Base-by-base conservation (phyloP, 2,888 invertebrate species). In the Pasiphila rectangulata region DNA sequence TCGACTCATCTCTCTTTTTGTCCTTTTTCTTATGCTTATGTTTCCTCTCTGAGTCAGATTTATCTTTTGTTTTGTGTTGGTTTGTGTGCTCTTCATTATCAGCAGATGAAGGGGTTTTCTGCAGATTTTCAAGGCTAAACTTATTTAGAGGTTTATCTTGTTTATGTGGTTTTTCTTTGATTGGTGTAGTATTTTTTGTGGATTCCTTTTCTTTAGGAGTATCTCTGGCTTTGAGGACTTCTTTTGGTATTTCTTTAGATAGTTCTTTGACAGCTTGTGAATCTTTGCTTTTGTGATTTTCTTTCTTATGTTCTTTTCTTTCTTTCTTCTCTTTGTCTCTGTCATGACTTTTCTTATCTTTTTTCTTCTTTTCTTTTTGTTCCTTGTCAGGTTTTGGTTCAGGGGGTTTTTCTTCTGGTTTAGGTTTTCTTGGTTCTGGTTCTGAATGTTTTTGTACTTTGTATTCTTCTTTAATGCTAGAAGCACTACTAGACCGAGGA, bases 11-110 rank as follows among this genome's bases (percentile, higher is more conserved):
- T 42, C 90, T 90, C 65, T 92, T 93, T 63, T 93, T 93, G 56
- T 92, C 91, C 70, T 92, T 91, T 70, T 91, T 91, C 78, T 92
- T 92, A 57, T 91, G 91, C 67, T 92, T 92, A 56, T 91, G 91
- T 60, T 90, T 90, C 53, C 88, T 84, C 64, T 90, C 90, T 34
- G 79, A 72, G 46, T 90, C 85, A 43, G 84, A 81, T 62, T 90
- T 90, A 12, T 90, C 91, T 69, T 85, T 89, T 41, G 80, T 67
- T 63, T 88, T 89, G 30, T 79, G 79, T 56, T 59, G 75, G 54
- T 83, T 83, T 42, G 65, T 49, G 23, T 76, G 69, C 21, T 87
- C 85, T 32, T 79, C 78, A 57, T 52, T 67, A 49, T 86, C 88
- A 54, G 75, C 86, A 54, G 75, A 67, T 23, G 86, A 82, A 40